A percentile compares a stretch with the other conserved stretches of the same genome.
Conservation (phyloP, 1,140 invertebrate species). For the Drosophila mojavensis region DNA sequence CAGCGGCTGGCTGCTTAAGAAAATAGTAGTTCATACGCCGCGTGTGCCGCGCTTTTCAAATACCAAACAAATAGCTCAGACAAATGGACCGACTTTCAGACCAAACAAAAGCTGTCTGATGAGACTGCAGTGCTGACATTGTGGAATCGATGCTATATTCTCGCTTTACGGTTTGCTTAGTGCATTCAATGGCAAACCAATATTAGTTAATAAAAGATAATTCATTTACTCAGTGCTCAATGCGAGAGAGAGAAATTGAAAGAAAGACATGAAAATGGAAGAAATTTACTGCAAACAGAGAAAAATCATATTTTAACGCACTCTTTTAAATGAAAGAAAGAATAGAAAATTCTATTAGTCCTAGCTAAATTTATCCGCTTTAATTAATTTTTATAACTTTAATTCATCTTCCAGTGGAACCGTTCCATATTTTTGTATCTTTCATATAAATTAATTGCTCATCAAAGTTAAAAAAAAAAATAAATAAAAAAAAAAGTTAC, state of each 20-base stretch:
- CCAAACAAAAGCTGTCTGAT: constrained; percentile 28
- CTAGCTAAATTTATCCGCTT: too few species aligned
- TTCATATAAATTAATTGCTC: constrained; percentile 4
- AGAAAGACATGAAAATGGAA: not conserved
- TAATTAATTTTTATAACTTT: not conserved
- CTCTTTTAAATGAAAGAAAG: too few species aligned
- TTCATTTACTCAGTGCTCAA: not conserved
- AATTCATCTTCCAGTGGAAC: not conserved
- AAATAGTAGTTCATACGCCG: constrained; percentile 79
- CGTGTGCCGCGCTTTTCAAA: constrained; percentile 68
- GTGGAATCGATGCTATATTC: constrained; percentile 7
- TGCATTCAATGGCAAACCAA: constrained; percentile 25
- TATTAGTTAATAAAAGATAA: constrained; percentile 18
- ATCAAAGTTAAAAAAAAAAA: not conserved
- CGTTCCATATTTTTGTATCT: not conserved
- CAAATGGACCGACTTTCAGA: constrained; percentile 21
- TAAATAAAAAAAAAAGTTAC: not conserved
- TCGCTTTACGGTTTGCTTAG: constrained; percentile 8
- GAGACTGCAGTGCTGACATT: constrained; percentile 37
- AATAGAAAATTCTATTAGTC: too few species aligned
- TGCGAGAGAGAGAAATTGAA: not conserved
- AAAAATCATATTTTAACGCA: too few species aligned
- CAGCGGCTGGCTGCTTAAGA: constrained; percentile 46
- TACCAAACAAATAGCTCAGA: constrained; percentile 65
- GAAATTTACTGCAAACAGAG: not conserved